Conservation (phyloP, 37 sponge, comb jelly and placozoan species). For the Spongilla lacustris region DNA sequence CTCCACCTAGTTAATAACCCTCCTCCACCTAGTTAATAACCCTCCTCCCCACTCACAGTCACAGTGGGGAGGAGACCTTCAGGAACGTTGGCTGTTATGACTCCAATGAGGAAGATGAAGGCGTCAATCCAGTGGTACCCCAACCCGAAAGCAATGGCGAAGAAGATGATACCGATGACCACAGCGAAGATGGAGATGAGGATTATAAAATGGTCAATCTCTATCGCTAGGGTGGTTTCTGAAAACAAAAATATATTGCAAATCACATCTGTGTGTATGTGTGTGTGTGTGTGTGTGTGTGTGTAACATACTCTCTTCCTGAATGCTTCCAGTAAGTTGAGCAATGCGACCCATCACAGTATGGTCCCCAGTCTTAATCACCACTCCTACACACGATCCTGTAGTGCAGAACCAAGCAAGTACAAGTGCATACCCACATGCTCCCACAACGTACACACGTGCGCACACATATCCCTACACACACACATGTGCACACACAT, state of each 20-base stretch:
- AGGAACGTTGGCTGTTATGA: slow-evolving; percentile 97
- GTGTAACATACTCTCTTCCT: slow-evolving; percentile 73
- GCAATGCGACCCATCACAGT: slow-evolving; percentile 98
- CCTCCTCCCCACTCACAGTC: slow-evolving; percentile 78
- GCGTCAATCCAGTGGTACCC: slow-evolving; percentile 78
- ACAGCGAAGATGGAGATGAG: slow-evolving; percentile 90
- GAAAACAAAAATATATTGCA: too few relatives aligned
- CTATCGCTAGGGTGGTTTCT: slow-evolving; percentile 93
- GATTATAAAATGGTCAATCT: slow-evolving; percentile 93
- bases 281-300: background rate
- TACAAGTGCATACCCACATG: background rate
- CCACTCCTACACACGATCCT: slow-evolving; percentile 84
- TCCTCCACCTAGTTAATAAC: background rate
- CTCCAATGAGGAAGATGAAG: slow-evolving; percentile 92
- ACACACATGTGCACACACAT: background rate
- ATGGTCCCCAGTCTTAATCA: slow-evolving; percentile 89
- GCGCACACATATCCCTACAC: background rate
- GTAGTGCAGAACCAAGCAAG: background rate
- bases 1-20: background rate
- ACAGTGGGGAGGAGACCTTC: slow-evolving; percentile 98
- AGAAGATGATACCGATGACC: slow-evolving; percentile 83
- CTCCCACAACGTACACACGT: background rate
- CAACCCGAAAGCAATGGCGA: slow-evolving; percentile 74
- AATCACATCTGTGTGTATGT: background rate
- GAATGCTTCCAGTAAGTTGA: slow-evolving; percentile 82